Evolutionary conservation across 37 sponge, comb jelly and placozoan genomes (phyloP).

Genomic region (Crambe crambe): DNA sequence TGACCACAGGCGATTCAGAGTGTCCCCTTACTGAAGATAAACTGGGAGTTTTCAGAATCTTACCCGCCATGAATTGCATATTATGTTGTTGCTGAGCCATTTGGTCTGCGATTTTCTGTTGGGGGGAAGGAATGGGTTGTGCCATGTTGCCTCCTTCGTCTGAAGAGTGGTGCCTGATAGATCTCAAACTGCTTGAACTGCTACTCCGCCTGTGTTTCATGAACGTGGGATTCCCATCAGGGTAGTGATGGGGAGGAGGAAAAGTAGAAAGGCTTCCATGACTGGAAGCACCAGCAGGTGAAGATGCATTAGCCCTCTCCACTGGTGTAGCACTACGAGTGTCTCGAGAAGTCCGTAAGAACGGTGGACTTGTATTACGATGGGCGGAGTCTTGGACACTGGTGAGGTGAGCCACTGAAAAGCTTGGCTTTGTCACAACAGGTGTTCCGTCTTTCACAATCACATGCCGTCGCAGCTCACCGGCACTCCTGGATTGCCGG

Average conservation of each 20-base stretch:
- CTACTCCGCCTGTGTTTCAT: constrained; percentile 13
- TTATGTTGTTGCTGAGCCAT: neutral
- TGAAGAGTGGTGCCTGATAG: constrained; percentile 7
- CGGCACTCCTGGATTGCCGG: neutral
- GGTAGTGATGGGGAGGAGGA: neutral
- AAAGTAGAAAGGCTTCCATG: neutral
- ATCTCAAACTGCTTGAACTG: constrained; percentile 26
- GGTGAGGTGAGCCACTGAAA: neutral
- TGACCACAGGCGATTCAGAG: no score
- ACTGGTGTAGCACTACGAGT: neutral
- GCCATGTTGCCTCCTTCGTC: neutral
- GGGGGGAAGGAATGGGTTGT: neutral
- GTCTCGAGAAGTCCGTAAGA: neutral
- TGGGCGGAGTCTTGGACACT: neutral
- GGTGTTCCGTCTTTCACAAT: neutral
- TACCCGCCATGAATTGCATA: neutral
- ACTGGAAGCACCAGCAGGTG: neutral
- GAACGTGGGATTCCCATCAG: neutral
- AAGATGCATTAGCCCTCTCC: neutral
- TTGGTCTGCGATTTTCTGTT: neutral
- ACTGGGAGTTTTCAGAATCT: neutral
- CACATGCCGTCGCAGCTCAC: neutral
- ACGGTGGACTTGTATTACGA: neutral
- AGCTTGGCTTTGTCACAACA: neutral
- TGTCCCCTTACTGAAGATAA: no score